Evolutionary conservation across 37 sponge, comb jelly and placozoan genomes (phyloP), one percentile per base, ranked within the genome.

Genomic region (Cladorhizidae sp.): DNA sequence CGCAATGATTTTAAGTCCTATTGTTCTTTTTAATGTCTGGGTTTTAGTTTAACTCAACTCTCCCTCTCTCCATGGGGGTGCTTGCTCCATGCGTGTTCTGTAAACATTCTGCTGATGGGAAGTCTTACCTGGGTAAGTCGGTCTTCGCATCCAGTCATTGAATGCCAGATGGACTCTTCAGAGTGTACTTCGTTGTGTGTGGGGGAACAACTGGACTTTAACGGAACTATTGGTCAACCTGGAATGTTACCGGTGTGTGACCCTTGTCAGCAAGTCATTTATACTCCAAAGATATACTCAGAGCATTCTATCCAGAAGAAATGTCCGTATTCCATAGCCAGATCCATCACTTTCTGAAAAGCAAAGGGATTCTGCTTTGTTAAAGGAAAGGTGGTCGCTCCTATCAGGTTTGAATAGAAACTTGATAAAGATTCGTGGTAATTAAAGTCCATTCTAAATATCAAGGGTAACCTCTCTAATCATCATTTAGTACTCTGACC

Each of bases 181-280:
- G 68, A 84, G n/a, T n/a, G 75, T 80, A 87, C 32, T 79, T 86
- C 25, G 1, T 90, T 18, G 86, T 69, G 18, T 73, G 84, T 37
- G 86, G 88, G 1, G 95, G 95, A 0, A 82, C 78, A 20, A 82
- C 87, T 43, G 95, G 95, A 94, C 95, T 0, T 18, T 87, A 14
- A 80, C 86, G 1, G 95, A 94, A 40, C 57, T 88, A 22, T 20
- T 94, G 33, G 64, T 83, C 18, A 77, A n/a, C 63, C 0, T 83
- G 84, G 91, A 80, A 88, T n/a, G 49, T 50, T 2, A 68, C 77
- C 31, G 23, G 75, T 20, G 31, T 81, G 9, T 38, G 83, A 17
- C 63, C 80, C 0, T 18, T 72, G 51, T 68, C 45, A 26, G 82
- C 85, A 17, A 70, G 76, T 3, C 22, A n/a, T n/a, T n/a, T n/a